These are phyloP conservation scores for Gobio gobio DNA, from an alignment of 2,113 vertebrate genomes.

Conservation along the genomic window DNA sequence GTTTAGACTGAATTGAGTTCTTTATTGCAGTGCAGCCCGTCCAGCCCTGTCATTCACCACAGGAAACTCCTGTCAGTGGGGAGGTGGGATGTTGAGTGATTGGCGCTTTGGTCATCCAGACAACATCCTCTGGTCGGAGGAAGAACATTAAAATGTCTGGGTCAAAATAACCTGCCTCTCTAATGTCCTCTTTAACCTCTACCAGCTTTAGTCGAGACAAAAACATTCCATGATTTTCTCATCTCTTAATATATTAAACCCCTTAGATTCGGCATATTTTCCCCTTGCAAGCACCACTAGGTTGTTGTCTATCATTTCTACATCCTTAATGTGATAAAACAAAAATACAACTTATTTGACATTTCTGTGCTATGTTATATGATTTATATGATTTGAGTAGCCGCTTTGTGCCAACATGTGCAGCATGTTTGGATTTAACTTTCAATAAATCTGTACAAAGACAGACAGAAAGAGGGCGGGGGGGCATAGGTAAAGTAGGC, in stretches of 20 bases:
- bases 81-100: slow-evolving; percentile 59
- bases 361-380: background rate
- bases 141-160: slow-evolving; percentile 43
- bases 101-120: slow-evolving; percentile 41
- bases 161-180: slow-evolving; percentile 37
- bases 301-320: background rate
- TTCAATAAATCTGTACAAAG: background rate
- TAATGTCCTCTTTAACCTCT: slow-evolving; percentile 7
- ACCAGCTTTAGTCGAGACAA: background rate
- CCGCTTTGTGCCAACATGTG: background rate
- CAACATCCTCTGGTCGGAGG: slow-evolving; percentile 42
- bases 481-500: background rate
- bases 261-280: background rate
- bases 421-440: background rate
- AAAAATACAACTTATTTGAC: background rate
- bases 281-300: background rate
- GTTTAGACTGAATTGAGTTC: slow-evolving; percentile 23
- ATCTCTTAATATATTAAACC: background rate
- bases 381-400: background rate
- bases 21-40: slow-evolving; percentile 43
- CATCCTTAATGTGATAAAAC: background rate
- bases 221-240: background rate
- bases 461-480: background rate
- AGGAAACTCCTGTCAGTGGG: slow-evolving; percentile 54
- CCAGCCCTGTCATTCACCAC: slow-evolving; percentile 45